Evolutionary conservation across 2,888 invertebrate species (phyloP).

Genomic region (Acanthosepion esculentum): DNA sequence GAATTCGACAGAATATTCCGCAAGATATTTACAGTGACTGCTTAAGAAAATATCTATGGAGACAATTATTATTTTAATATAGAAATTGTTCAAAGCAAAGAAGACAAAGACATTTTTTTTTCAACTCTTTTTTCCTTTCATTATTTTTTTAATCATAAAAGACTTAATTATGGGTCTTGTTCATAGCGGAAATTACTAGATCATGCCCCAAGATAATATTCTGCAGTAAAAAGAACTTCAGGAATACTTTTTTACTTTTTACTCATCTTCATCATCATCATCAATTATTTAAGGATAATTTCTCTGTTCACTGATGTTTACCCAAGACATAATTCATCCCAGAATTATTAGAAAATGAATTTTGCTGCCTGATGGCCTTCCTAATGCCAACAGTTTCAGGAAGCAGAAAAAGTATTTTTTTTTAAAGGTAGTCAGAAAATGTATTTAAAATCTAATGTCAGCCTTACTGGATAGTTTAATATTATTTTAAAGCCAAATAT

Average conservation of each 20-base stretch:
- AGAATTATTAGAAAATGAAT: neutral
- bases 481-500: too few relatives aligned
- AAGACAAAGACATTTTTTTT: neutral
- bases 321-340: neutral
- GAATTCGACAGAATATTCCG: neutral
- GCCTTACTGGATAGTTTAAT: neutral
- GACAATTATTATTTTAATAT: constrained; percentile 33
- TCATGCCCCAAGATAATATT: neutral
- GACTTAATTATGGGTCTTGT: constrained; percentile 14
- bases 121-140: neutral
- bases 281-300: neutral
- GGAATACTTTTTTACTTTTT: neutral
- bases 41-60: neutral
- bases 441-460: neutral
- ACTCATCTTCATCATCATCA: neutral
- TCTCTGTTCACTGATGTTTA: neutral
- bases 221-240: neutral
- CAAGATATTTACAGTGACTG: neutral
- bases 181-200: constrained; percentile 9
- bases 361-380: neutral
- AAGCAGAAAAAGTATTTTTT: neutral
- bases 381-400: neutral
- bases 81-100: constrained; percentile 8
- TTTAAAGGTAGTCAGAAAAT: neutral
- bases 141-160: neutral